These are phyloP conservation scores for Barypeithes pellucidus DNA, from an alignment of 2,888 invertebrate genomes.

Conservation along the genomic window DNA sequence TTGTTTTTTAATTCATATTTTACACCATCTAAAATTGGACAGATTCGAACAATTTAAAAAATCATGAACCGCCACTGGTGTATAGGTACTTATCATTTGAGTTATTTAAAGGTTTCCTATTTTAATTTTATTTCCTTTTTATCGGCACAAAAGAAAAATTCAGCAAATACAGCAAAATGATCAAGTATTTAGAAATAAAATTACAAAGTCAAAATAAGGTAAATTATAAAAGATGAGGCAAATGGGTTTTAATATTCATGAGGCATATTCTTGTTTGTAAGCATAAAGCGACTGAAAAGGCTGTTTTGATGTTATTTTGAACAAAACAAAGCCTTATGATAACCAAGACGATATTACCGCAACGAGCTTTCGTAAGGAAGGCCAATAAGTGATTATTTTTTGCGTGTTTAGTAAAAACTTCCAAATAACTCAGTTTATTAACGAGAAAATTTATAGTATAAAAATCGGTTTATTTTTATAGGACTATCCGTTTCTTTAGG, in stretches of 20 bases:
- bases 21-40: too few species aligned
- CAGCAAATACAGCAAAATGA: slow-evolving; percentile 7
- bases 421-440: slow-evolving; percentile 57
- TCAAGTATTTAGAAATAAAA: slow-evolving; percentile 28
- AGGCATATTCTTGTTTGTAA: slow-evolving; percentile 51
- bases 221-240: slow-evolving; percentile 38
- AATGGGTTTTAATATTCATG: slow-evolving; percentile 53
- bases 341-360: slow-evolving; percentile 47
- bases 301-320: slow-evolving; percentile 65
- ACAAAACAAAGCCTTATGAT: slow-evolving; percentile 61
- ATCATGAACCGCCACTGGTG: too few species aligned
- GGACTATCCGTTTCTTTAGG: not conserved
- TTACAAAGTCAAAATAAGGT: slow-evolving; percentile 44
- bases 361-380: slow-evolving; percentile 55
- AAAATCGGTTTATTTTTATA: slow-evolving; percentile 28
- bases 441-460: slow-evolving; percentile 27
- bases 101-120: not conserved
- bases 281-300: slow-evolving; percentile 48
- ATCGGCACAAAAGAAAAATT: not conserved
- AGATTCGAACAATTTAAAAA: too few species aligned
- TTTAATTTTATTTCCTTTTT: not conserved
- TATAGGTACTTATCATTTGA: too few species aligned
- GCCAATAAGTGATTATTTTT: slow-evolving; percentile 63
- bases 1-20: too few species aligned
- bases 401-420: slow-evolving; percentile 62